phyloP scores from a whole-genome alignment of 2,113 vertebrate species.

The Prionailurus bengalensis region DNA sequence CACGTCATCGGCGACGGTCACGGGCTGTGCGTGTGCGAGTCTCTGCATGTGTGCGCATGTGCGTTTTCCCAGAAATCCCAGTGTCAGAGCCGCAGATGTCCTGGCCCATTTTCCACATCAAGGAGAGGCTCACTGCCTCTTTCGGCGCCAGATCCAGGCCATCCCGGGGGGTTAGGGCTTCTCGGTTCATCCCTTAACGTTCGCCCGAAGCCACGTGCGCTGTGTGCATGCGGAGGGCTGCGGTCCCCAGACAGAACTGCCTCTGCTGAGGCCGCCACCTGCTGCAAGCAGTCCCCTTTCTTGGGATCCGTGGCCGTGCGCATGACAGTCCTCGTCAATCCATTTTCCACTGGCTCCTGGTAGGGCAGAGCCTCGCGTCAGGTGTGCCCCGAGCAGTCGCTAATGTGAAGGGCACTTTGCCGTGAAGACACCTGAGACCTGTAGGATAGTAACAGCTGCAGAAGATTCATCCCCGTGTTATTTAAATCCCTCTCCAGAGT shows the following conservation, averaged over 20 bases:
- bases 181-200: not conserved
- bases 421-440: not conserved
- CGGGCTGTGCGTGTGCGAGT: not conserved
- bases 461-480: conserved; percentile 45
- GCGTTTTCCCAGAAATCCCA: not conserved
- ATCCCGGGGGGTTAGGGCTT: not conserved
- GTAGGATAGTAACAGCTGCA: conserved; percentile 52
- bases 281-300: not conserved
- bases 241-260: not conserved
- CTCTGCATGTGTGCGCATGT: not conserved
- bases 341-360: not conserved
- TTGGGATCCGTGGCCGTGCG: not conserved
- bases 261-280: not conserved
- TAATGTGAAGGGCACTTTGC: conserved; percentile 57
- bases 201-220: not conserved
- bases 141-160: not conserved
- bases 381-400: not conserved
- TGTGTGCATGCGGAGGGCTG: not conserved
- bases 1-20: not conserved
- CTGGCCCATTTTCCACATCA: not conserved
- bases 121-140: not conserved
- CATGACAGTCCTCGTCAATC: fast-evolving
- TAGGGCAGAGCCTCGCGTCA: not conserved
- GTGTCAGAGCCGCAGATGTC: fast-evolving
- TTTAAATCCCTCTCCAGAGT: conserved; percentile 53